A percentile compares a stretch with the other conserved stretches of the same genome.
phyloP scores from a whole-genome alignment of 2,888 invertebrate species.

The Troglohyphantes excavatus region DNA sequence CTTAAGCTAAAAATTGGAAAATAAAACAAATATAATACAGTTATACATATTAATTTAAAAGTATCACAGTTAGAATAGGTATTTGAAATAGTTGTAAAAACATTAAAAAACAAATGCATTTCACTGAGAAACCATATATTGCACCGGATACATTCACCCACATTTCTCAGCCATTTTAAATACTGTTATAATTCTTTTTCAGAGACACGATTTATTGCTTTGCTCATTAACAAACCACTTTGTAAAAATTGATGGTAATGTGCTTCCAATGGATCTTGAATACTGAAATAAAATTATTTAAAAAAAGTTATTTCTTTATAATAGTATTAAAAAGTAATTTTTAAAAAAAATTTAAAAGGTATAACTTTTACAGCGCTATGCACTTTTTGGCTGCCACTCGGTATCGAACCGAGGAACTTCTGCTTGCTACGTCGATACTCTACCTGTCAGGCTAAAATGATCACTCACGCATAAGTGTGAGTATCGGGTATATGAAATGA shows the following conservation, averaged over 20 bases:
- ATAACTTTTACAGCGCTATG: too few relatives aligned
- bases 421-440: too few relatives aligned
- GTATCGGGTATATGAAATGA: too few relatives aligned
- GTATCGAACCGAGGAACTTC: too few relatives aligned
- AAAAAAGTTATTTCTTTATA: not conserved
- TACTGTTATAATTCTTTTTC: constrained; percentile 35
- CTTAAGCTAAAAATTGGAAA: not conserved
- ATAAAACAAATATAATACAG: not conserved
- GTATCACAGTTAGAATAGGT: constrained; percentile 30
- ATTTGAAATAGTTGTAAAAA: not conserved
- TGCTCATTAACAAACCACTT: constrained; percentile 42
- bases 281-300: constrained; percentile 32
- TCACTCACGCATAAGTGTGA: too few relatives aligned
- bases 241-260: constrained; percentile 60
- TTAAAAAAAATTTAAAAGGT: too few relatives aligned
- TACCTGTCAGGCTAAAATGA: too few relatives aligned
- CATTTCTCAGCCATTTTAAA: too few relatives aligned
- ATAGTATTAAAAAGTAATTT: too few relatives aligned
- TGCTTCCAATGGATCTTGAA: constrained; percentile 67
- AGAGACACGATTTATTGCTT: not conserved
- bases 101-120: not conserved
- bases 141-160: not conserved
- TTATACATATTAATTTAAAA: not conserved
- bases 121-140: constrained; percentile 6
- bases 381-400: too few relatives aligned